Evolutionary conservation across 2,113 vertebrate genomes (phyloP).

Genomic region (Bungarus multicinctus): DNA sequence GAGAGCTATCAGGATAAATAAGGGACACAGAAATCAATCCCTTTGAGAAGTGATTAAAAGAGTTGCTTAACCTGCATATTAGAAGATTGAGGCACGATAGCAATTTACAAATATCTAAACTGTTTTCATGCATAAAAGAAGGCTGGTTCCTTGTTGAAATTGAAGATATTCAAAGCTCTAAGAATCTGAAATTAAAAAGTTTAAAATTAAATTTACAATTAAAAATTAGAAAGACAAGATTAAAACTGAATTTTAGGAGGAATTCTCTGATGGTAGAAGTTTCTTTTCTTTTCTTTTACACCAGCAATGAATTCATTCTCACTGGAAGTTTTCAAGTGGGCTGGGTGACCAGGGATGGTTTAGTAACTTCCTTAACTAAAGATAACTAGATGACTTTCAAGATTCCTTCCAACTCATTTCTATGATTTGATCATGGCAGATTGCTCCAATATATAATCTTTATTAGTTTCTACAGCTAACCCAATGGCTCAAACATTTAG

Average conservation of each 20-base stretch:
- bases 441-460: neutral
- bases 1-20: neutral
- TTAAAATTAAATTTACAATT: neutral
- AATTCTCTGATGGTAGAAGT: neutral
- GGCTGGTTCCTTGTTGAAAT: neutral
- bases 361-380: neutral
- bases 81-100: neutral
- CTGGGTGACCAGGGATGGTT: neutral
- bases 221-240: neutral
- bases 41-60: neutral
- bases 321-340: neutral
- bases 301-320: neutral
- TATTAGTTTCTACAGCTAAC: neutral
- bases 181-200: neutral
- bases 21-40: neutral
- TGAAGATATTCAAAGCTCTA: neutral
- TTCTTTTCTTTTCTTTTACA: neutral
- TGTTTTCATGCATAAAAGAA: neutral
- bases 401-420: neutral
- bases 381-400: neutral
- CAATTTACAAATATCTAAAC: neutral
- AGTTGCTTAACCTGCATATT: neutral
- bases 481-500: neutral
- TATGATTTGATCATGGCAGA: neutral
- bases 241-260: neutral